Base-by-base conservation (phyloP, 2,797 vertebrate species). In the Anableps anableps region DNA sequence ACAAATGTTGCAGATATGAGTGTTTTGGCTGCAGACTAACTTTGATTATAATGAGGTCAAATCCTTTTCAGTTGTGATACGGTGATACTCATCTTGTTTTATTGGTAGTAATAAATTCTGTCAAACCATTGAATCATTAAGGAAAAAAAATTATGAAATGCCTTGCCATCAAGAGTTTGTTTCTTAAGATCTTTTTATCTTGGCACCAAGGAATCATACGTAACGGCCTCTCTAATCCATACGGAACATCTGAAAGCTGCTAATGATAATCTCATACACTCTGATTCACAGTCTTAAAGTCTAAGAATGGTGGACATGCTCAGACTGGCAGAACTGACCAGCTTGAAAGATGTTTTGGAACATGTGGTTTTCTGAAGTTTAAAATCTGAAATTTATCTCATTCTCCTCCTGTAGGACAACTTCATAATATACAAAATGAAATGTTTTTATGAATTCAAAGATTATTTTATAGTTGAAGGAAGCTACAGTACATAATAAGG, bases 11-110 rank as follows among this genome's bases (percentile, higher is more conserved):
- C 64, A 86, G 84, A 85, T 51, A 38, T 83, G 79, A 74, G 55
- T 89, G 34, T 90, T 91, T 86, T 91, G 84, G 72, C 87, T 90
- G 73, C 75, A 71, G 53, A 45, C 6, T 72, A 81, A 81, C 78
- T 75, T 79, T 74, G 51, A 83, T 11, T 23, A 58, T 55, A 75
- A 86, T 75, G 11, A 74, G 74, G 80, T 83, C 70, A 58, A 38
- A 70, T 74, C 34, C 51, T 78, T 16, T 26, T 79, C 21, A 43
- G 71, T 6, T 58, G 45, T 14, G 23, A 43, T 45, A 41, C 16
- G 31, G 8, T 76, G 64, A 64, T 79, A 8, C 17, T 41, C 10
- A 79, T 50, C 21, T 50, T 34, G 34, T 55, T 74, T 74, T 31
- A 72, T n/a, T n/a, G 2, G 14, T 29, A 7, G 26, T 11, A 60